phyloP scores from a whole-genome alignment of 2,797 vertebrate genomes.

The Coreius guichenoti region DNA sequence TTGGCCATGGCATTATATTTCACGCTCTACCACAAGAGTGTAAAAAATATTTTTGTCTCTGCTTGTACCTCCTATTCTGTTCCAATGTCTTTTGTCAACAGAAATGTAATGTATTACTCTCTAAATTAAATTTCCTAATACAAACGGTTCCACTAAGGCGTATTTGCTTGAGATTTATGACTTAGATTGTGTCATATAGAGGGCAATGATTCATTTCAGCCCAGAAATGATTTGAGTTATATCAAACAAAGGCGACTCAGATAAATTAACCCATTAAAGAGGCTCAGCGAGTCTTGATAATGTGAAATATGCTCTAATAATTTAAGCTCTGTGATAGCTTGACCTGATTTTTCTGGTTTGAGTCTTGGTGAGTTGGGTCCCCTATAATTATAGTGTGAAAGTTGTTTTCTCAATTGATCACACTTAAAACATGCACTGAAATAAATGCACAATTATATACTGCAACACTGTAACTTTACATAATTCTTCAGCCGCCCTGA shows the following conservation, averaged over 20 bases:
- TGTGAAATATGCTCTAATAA: conserved; percentile 36
- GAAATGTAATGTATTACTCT: neutral
- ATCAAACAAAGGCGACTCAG: conserved; percentile 35
- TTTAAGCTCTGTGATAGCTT: conserved; percentile 24
- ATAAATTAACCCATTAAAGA: conserved; percentile 40
- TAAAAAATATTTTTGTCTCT: neutral
- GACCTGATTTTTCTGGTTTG: conserved; percentile 15
- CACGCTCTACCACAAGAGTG: neutral
- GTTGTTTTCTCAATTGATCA: neutral
- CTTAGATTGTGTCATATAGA: conserved; percentile 28
- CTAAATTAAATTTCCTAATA: conserved; percentile 15
- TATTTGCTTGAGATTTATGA: conserved; percentile 49
- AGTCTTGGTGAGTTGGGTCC: neutral
- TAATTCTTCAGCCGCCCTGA: neutral
- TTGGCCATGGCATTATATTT: neutral
- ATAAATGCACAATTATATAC: neutral
- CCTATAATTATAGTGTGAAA: neutral
- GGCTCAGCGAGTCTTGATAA: conserved; percentile 21
- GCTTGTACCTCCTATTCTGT: neutral
- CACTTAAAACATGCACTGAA: neutral
- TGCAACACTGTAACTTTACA: neutral
- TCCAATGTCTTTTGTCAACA: conserved; percentile 32
- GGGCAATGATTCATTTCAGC: conserved; percentile 38
- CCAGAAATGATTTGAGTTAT: conserved; percentile 31
- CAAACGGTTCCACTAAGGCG: conserved; percentile 1